phyloP scores from a whole-genome alignment of 2,797 vertebrate genomes.

The Adrianichthys oophorus region DNA sequence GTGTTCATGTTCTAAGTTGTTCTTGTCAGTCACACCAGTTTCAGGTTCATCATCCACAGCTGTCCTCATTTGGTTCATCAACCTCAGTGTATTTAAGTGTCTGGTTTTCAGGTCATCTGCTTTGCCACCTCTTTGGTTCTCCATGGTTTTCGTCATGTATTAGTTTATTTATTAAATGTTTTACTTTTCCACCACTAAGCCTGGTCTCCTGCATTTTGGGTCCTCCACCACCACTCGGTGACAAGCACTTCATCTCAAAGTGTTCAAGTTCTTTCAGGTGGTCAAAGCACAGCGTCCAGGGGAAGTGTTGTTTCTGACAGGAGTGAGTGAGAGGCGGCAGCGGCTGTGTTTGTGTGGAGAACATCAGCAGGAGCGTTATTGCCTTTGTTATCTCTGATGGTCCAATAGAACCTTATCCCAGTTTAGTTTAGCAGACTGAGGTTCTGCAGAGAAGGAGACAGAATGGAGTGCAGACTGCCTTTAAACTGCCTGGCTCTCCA shows the following conservation, averaged over 20 bases:
- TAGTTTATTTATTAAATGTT: too few relatives aligned
- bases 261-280: constrained; percentile 12
- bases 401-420: constrained; percentile 59
- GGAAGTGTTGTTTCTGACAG: constrained; percentile 5
- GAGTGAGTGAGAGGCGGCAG: not conserved
- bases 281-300: constrained; percentile 10
- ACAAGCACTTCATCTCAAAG: not conserved
- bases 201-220: too few relatives aligned
- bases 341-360: constrained; percentile 12
- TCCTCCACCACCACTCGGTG: not conserved
- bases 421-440: constrained; percentile 62
- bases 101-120: too few relatives aligned
- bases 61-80: too few relatives aligned
- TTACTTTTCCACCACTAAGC: too few relatives aligned
- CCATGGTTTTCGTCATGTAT: too few relatives aligned
- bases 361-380: constrained; percentile 52
- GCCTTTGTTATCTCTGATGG: constrained; percentile 52
- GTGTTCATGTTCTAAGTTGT: too few relatives aligned
- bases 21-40: too few relatives aligned
- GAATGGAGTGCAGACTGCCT: constrained; percentile 34
- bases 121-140: too few relatives aligned
- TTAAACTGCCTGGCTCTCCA: constrained; percentile 28
- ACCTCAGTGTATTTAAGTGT: too few relatives aligned
- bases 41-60: too few relatives aligned
- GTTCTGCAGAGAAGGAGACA: constrained; percentile 43